These are phyloP conservation scores for Smittia aterrima DNA, from an alignment of 2,888 invertebrate genomes.

Conservation along the genomic window DNA sequence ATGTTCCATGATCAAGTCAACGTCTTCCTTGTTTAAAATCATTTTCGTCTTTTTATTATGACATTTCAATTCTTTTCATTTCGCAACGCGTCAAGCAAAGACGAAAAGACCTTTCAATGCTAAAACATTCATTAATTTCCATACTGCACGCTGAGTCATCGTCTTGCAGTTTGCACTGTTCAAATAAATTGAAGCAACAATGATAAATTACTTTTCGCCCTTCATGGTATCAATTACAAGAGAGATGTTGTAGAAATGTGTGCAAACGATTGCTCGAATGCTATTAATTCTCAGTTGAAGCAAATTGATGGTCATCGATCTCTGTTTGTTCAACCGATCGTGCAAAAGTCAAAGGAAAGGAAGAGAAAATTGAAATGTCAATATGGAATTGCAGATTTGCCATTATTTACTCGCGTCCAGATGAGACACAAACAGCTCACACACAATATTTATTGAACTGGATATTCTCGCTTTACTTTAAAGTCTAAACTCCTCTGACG, in stretches of 20 bases:
- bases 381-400: conserved; percentile 19
- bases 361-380: conserved; percentile 41
- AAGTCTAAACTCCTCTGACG: neutral
- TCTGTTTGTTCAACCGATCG: conserved; percentile 13
- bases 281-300: conserved; percentile 2
- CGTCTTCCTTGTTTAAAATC: too few relatives aligned
- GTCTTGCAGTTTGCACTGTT: conserved; percentile 13
- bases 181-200: conserved; percentile 4
- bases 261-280: neutral
- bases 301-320: conserved; percentile 41
- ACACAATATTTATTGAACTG: neutral
- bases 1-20: too few relatives aligned
- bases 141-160: neutral
- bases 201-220: conserved; percentile 17
- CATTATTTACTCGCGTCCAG: neutral
- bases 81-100: neutral
- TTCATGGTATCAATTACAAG: conserved; percentile 24
- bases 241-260: conserved; percentile 10
- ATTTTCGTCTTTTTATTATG: neutral
- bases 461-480: neutral
- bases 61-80: neutral
- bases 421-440: neutral
- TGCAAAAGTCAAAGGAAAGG: neutral
- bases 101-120: neutral
- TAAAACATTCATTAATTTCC: conserved; percentile 5